Percentiles rank a stretch among this genome's conserved stretches.
These are phyloP conservation scores for Euclidia mi DNA, from an alignment of 2,888 invertebrate genomes.

Conservation along the genomic window DNA sequence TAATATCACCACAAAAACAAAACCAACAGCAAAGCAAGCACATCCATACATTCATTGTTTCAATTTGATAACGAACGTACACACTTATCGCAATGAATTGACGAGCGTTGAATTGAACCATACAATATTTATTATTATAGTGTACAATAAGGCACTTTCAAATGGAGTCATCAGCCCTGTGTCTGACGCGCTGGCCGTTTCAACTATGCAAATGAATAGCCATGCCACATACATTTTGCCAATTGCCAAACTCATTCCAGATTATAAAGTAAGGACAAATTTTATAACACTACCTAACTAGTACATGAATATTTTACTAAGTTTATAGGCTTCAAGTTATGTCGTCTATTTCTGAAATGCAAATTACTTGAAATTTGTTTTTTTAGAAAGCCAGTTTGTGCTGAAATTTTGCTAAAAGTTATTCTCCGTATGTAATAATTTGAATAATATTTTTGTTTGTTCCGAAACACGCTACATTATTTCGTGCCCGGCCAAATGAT, in stretches of 20 bases:
- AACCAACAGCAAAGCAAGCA: too few species aligned
- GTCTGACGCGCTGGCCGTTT: constrained; percentile 61
- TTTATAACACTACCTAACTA: constrained; percentile 32
- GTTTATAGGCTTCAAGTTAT: constrained; percentile 24
- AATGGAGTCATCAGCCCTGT: constrained; percentile 47
- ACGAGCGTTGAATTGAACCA: constrained; percentile 33
- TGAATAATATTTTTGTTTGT: not conserved
- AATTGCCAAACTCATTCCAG: constrained; percentile 62
- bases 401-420: not conserved
- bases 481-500: too few species aligned
- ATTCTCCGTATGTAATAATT: not conserved
- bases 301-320: constrained; percentile 37
- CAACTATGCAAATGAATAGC: constrained; percentile 81
- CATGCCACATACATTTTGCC: constrained; percentile 58
- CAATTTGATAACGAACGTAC: not conserved
- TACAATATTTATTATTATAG: constrained; percentile 13
- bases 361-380: constrained; percentile 38
- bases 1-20: too few species aligned
- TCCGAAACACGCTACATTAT: not conserved
- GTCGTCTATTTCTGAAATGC: constrained; percentile 39
- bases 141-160: constrained; percentile 45
- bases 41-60: not conserved
- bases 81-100: constrained; percentile 40
- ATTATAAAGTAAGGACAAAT: constrained; percentile 40
- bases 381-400: constrained; percentile 10